These are phyloP conservation scores for Gymnosoma rotundatum DNA, from an alignment of 2,888 invertebrate species.

Conservation along the genomic window DNA sequence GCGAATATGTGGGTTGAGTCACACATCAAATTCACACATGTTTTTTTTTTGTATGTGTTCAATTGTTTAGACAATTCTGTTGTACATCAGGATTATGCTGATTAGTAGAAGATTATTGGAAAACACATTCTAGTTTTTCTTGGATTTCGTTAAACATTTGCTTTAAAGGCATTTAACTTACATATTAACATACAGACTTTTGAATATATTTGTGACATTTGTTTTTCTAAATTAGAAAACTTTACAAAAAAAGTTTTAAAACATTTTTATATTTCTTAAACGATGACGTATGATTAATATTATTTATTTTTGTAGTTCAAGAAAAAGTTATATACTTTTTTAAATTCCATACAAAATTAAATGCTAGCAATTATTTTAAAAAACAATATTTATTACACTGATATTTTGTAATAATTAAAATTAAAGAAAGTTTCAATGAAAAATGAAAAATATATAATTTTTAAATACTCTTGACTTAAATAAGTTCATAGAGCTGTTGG, in stretches of 20 bases:
- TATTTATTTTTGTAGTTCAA: too few relatives aligned
- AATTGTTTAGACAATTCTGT: background rate
- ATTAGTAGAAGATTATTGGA: slow-evolving; percentile 28
- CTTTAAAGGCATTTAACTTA: background rate
- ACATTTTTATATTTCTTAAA: background rate
- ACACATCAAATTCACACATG: background rate
- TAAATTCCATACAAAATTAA: too few relatives aligned
- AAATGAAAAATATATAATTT: too few relatives aligned
- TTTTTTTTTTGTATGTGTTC: background rate
- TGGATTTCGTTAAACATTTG: too few relatives aligned
- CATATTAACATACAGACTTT: background rate
- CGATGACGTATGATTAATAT: background rate
- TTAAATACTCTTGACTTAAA: too few relatives aligned
- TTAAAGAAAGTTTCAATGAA: too few relatives aligned
- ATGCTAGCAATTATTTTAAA: too few relatives aligned
- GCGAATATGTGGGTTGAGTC: background rate
- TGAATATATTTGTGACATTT: background rate
- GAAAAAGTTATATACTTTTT: too few relatives aligned
- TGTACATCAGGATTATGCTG: slow-evolving; percentile 27
- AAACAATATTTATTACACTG: too few relatives aligned
- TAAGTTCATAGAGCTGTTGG: too few relatives aligned
- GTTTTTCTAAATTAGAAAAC: background rate
- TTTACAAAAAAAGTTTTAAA: background rate
- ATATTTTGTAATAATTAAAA: too few relatives aligned
- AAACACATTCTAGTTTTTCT: background rate